Conservation (phyloP, 1,140 invertebrate species). For the Dinoponera quadriceps region DNA sequence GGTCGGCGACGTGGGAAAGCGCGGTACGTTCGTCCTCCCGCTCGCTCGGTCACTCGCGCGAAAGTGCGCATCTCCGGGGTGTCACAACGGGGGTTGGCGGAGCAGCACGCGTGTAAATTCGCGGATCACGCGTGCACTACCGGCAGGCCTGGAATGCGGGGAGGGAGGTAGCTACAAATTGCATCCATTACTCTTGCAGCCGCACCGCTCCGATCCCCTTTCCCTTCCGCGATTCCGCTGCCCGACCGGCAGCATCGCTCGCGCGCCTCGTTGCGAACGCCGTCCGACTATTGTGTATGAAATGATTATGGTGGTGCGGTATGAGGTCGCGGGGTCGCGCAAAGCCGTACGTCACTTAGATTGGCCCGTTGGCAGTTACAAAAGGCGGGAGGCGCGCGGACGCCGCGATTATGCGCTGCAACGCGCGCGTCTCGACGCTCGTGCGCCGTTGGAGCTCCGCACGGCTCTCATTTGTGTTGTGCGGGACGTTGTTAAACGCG, state of each 20-base stretch:
- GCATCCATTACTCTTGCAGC: slow-evolving; percentile 81
- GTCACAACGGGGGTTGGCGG: slow-evolving; percentile 22
- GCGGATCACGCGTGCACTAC: slow-evolving; percentile 75
- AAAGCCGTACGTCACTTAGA: slow-evolving; percentile 82
- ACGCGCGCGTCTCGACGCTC: slow-evolving; percentile 27
- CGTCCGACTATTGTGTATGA: slow-evolving; percentile 81
- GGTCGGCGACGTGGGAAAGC: too few species aligned
- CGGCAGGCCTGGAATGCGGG: slow-evolving; percentile 73
- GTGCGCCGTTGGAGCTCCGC: too few species aligned
- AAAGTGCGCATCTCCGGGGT: slow-evolving; percentile 24
- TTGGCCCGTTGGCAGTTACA: slow-evolving; percentile 81
- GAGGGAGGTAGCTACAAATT: slow-evolving; percentile 79
- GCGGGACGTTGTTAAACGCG: too few species aligned
- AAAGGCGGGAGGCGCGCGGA: slow-evolving; percentile 68
- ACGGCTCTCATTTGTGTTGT: too few species aligned
- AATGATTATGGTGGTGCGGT: slow-evolving; percentile 81
- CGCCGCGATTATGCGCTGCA: slow-evolving; percentile 57
- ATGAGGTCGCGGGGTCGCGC: slow-evolving; percentile 79
- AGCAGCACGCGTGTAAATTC: slow-evolving; percentile 74
- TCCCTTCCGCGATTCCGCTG: slow-evolving; percentile 11
- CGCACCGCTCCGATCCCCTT: slow-evolving; percentile 32
- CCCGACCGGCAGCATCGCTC: neutral
- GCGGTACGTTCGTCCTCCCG: too few species aligned
- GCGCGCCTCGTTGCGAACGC: slow-evolving; percentile 66
- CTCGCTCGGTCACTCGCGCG: too few species aligned